A percentile compares a stretch with the other conserved stretches of the same genome.
These are phyloP conservation scores for Asteroscopus sphinx DNA, from an alignment of 2,888 invertebrate species.

Conservation along the genomic window DNA sequence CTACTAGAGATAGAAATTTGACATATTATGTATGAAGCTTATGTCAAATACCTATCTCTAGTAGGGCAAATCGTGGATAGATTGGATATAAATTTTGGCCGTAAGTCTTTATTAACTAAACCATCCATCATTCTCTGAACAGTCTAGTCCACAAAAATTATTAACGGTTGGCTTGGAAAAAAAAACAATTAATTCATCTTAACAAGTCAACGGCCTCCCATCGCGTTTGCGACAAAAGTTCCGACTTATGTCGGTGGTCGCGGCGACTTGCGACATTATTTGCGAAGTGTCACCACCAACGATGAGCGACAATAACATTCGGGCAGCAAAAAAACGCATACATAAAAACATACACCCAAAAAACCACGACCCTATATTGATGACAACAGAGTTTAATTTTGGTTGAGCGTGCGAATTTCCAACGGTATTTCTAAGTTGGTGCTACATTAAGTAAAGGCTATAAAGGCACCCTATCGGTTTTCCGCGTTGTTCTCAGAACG, in stretches of 20 bases:
- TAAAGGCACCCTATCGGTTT: slow-evolving; percentile 83
- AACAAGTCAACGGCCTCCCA: slow-evolving; percentile 62
- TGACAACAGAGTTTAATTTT: slow-evolving; percentile 46
- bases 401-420: slow-evolving; percentile 18
- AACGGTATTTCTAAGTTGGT: slow-evolving; percentile 42
- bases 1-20: too few relatives aligned
- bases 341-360: neutral
- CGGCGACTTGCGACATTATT: slow-evolving; percentile 69
- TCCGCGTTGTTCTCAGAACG: slow-evolving; percentile 80
- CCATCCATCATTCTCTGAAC: slow-evolving; percentile 35
- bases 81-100: neutral
- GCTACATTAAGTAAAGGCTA: slow-evolving; percentile 66
- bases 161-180: slow-evolving; percentile 20
- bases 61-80: too few relatives aligned
- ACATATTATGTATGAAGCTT: too few relatives aligned
- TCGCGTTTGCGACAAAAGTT: slow-evolving; percentile 64
- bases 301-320: slow-evolving; percentile 69
- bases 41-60: too few relatives aligned
- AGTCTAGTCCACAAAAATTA: slow-evolving; percentile 46
- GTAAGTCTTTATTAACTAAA: slow-evolving; percentile 16
- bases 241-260: slow-evolving; percentile 71
- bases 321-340: slow-evolving; percentile 47
- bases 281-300: slow-evolving; percentile 79
- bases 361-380: neutral
- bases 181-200: slow-evolving; percentile 60